Percentiles rank a stretch among this genome's conserved stretches.
These are phyloP conservation scores for Tethea ocularis DNA, from an alignment of 2,888 invertebrate genomes.

Conservation along the genomic window DNA sequence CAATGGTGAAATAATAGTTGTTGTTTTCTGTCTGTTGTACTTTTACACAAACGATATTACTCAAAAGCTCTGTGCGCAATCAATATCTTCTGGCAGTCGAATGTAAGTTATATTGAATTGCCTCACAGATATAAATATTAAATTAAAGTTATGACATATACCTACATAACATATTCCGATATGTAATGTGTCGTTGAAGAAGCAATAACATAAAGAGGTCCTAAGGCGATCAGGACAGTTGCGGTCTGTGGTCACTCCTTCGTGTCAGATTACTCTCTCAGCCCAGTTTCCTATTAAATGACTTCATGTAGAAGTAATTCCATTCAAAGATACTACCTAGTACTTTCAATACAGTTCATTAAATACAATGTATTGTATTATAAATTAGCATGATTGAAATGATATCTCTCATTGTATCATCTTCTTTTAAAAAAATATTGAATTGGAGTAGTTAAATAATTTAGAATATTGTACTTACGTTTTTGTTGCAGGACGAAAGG, in stretches of 20 bases:
- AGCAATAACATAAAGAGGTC: constrained; percentile 40
- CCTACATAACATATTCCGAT: too few relatives aligned
- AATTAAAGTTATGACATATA: too few relatives aligned
- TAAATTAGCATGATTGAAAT: too few relatives aligned
- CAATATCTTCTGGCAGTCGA: neutral
- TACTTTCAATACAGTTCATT: too few relatives aligned
- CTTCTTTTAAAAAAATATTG: neutral
- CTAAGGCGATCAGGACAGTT: constrained; percentile 37
- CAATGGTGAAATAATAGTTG: neutral
- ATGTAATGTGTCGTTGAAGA: constrained; percentile 28
- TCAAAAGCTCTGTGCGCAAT: neutral
- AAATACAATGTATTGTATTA: too few relatives aligned
- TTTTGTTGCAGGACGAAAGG: constrained; percentile 79
- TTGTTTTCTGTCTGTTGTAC: neutral
- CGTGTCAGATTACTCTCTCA: constrained; percentile 52
- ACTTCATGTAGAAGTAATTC: constrained; percentile 33
- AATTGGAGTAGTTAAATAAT: too few relatives aligned
- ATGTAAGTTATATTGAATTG: constrained; percentile 3
- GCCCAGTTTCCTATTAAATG: constrained; percentile 44
- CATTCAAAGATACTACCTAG: constrained; percentile 9
- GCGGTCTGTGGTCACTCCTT: constrained; percentile 54
- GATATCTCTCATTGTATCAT: too few relatives aligned
- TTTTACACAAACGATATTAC: neutral
- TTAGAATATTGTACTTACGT: too few relatives aligned
- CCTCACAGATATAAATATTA: too few relatives aligned